phyloP scores from a whole-genome alignment of 1,140 invertebrate species.

The Zophobas morio region DNA sequence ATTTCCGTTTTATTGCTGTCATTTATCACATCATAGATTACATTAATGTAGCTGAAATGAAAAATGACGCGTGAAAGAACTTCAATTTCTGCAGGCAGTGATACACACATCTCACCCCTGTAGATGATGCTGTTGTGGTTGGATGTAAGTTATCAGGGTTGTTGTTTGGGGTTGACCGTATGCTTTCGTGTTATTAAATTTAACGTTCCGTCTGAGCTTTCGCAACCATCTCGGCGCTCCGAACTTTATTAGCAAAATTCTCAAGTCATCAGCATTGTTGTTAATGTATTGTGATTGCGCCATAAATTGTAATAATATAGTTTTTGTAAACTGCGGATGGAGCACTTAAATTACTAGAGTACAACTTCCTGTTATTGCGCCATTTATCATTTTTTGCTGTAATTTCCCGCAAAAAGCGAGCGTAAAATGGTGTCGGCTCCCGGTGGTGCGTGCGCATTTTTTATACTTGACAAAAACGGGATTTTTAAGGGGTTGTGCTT shows the following conservation, averaged over 20 bases:
- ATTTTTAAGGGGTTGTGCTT: background rate
- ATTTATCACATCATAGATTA: conserved; percentile 17
- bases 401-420: conserved; percentile 17
- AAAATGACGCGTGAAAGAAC: conserved; percentile 23
- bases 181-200: conserved; percentile 34
- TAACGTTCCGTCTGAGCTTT: conserved; percentile 33
- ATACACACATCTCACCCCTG: conserved; percentile 7
- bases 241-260: conserved; percentile 30
- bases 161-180: conserved; percentile 40
- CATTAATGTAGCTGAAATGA: conserved; percentile 6
- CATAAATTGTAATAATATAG: conserved; percentile 24
- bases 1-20: conserved; percentile 12
- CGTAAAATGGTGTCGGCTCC: background rate
- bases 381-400: background rate
- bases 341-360: conserved; percentile 13
- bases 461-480: background rate
- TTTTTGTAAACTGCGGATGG: conserved; percentile 20
- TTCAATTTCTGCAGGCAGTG: conserved; percentile 16
- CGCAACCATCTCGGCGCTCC: conserved; percentile 2
- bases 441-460: conserved; percentile 2
- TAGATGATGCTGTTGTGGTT: conserved; percentile 33
- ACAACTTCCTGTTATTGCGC: conserved; percentile 21
- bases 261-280: conserved; percentile 15
- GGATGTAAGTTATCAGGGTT: conserved; percentile 38
- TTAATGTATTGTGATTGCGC: conserved; percentile 2